Conservation (phyloP, 2,113 vertebrate species). For the Colistium nudipinnis region DNA sequence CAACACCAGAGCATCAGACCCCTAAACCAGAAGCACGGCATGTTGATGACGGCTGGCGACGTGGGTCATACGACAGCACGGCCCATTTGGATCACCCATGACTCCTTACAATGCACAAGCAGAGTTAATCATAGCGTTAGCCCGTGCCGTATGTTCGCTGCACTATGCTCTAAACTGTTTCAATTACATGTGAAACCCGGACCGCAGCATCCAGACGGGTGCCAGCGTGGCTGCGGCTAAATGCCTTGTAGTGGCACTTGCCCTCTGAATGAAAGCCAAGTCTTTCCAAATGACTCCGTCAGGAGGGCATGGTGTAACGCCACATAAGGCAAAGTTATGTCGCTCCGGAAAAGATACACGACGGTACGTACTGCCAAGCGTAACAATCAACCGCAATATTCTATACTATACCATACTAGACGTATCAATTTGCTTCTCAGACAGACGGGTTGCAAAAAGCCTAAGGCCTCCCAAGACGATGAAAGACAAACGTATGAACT, state of each 20-base stretch:
- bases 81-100: not conserved
- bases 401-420: not conserved
- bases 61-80: not conserved
- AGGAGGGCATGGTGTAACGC: slow-evolving; percentile 56
- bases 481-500: slow-evolving; percentile 4
- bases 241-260: too few species aligned
- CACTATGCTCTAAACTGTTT: too few species aligned
- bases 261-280: slow-evolving; percentile 69
- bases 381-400: slow-evolving; percentile 23
- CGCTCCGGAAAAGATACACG: slow-evolving; percentile 50
- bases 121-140: not conserved
- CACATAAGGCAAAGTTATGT: slow-evolving; percentile 45
- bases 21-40: not conserved
- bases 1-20: not conserved
- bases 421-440: slow-evolving; percentile 4
- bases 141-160: too few species aligned
- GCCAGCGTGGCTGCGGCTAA: too few species aligned
- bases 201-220: too few species aligned
- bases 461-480: slow-evolving; percentile 4
- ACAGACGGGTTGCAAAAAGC: slow-evolving; percentile 48
- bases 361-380: slow-evolving; percentile 33
- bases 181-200: too few species aligned
- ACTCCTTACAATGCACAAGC: not conserved
- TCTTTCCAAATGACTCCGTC: slow-evolving; percentile 53
- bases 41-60: not conserved